phyloP scores from a whole-genome alignment of 2,797 vertebrate species.

The Phoebastria nigripes region DNA sequence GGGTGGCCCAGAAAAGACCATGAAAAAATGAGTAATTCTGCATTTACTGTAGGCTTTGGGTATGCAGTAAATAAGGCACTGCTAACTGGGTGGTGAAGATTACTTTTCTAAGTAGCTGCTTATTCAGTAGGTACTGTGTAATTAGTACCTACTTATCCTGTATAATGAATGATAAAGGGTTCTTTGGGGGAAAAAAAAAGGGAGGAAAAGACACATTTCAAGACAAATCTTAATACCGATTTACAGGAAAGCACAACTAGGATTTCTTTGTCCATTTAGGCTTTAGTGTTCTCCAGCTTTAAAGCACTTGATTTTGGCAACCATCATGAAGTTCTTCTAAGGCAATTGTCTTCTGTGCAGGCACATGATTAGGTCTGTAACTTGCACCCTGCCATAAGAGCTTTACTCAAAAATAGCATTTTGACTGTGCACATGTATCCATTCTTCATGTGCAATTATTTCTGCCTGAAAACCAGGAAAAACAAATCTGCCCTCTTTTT shows the following conservation, averaged over 20 bases:
- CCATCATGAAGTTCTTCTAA: background rate
- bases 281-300: background rate
- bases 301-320: background rate
- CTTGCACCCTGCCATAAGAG: background rate
- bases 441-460: background rate
- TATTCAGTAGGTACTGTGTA: slow-evolving; percentile 34
- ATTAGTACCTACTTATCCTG: slow-evolving; percentile 1
- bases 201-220: background rate
- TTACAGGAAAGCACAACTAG: background rate
- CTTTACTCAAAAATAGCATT: background rate
- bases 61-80: slow-evolving; percentile 36
- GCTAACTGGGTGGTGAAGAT: slow-evolving; percentile 35
- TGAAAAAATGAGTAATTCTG: slow-evolving; percentile 38
- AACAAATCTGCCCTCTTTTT: background rate
- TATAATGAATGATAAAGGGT: background rate
- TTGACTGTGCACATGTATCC: background rate
- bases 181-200: background rate
- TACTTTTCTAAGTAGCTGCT: slow-evolving; percentile 37
- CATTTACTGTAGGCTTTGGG: slow-evolving; percentile 30
- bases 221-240: background rate
- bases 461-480: background rate
- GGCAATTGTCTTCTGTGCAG: background rate
- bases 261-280: background rate
- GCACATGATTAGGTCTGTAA: background rate
- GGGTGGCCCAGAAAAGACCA: slow-evolving; percentile 10